These are phyloP conservation scores for Stomorhina lunata DNA, from an alignment of 2,888 invertebrate species.

Conservation along the genomic window DNA sequence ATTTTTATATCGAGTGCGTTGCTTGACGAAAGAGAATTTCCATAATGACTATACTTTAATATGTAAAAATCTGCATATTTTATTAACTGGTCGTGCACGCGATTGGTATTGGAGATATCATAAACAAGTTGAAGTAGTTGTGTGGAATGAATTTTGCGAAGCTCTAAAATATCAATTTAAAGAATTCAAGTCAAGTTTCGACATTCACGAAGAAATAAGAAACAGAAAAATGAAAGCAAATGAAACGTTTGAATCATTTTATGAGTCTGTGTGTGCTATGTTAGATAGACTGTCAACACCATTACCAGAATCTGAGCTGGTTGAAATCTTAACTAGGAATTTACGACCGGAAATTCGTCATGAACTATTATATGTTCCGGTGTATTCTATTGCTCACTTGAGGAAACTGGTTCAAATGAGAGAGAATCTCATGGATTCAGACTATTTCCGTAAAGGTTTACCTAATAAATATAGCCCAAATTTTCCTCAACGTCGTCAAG, in stretches of 20 bases:
- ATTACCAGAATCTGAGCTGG: slow-evolving; percentile 34
- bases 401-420: slow-evolving; percentile 28
- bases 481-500: neutral
- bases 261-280: slow-evolving; percentile 13
- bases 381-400: slow-evolving; percentile 50
- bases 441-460: too few species aligned
- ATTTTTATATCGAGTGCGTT: too few species aligned
- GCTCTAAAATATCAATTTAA: slow-evolving; percentile 39
- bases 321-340: slow-evolving; percentile 44
- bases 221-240: slow-evolving; percentile 29
- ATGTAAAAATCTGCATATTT: neutral
- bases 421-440: too few species aligned
- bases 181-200: slow-evolving; percentile 36
- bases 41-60: too few species aligned
- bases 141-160: too few species aligned
- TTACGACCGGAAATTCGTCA: slow-evolving; percentile 39
- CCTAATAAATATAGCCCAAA: too few species aligned
- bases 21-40: too few species aligned
- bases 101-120: slow-evolving; percentile 52
- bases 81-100: slow-evolving; percentile 26
- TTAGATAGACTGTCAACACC: neutral
- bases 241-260: slow-evolving; percentile 36
- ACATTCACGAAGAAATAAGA: slow-evolving; percentile 42
- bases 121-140: too few species aligned
- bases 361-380: slow-evolving; percentile 41